A percentile compares a stretch with the other conserved stretches of the same genome.
Evolutionary conservation across 2,113 vertebrate species (phyloP).

Genomic region (Pavo muticus): DNA sequence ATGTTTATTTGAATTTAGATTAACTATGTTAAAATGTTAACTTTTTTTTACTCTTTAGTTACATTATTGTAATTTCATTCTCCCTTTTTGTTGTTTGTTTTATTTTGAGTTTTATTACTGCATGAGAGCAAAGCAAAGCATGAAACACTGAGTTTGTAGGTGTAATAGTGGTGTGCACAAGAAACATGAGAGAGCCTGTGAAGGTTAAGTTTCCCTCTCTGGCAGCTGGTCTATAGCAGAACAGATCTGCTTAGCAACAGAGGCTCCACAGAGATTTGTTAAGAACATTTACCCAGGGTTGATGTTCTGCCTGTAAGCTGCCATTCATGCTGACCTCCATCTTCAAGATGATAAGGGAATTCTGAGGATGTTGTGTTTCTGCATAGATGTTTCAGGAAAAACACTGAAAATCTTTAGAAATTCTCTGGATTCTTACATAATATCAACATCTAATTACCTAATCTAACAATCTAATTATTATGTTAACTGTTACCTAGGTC

Average conservation of each 20-base stretch:
- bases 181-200: neutral
- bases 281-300: neutral
- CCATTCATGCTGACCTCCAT: neutral
- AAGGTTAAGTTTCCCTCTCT: conserved; percentile 15
- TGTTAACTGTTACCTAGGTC: neutral
- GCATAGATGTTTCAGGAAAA: neutral
- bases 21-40: neutral
- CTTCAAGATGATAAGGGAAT: neutral
- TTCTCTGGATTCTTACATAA: neutral
- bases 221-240: conserved; percentile 1
- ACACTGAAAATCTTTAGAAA: neutral
- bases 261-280: neutral
- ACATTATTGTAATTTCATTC: neutral
- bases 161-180: neutral
- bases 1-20: neutral
- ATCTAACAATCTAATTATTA: neutral
- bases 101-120: neutral
- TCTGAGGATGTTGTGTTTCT: neutral
- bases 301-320: neutral
- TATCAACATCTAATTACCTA: neutral
- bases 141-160: neutral
- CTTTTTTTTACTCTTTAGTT: neutral
- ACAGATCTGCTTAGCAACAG: conserved; percentile 31
- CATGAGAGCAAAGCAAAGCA: neutral
- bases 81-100: neutral